phyloP scores from a whole-genome alignment of 1,140 invertebrate species.

The Macrocentrus cingulum region DNA sequence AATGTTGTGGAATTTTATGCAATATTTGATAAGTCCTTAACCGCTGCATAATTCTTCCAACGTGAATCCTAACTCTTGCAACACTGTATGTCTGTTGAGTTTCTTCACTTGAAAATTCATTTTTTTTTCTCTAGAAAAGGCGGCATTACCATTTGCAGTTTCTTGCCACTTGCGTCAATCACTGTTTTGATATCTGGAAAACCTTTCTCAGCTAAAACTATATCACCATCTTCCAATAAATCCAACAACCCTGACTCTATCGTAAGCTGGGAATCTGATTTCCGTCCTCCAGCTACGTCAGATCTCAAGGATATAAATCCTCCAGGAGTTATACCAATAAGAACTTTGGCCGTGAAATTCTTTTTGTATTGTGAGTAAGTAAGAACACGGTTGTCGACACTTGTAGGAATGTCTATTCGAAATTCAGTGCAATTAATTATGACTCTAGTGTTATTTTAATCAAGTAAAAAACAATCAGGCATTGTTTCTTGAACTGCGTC shows the following conservation, averaged over 20 bases:
- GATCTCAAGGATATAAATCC: conserved; percentile 40
- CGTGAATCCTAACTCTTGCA: conserved; percentile 41
- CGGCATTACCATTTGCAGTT: conserved; percentile 36
- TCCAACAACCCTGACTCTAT: conserved; percentile 36
- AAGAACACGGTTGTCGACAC: conserved; percentile 33
- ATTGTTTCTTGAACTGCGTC: conserved; percentile 29
- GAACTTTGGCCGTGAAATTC: conserved; percentile 42
- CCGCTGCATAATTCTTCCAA: conserved; percentile 40
- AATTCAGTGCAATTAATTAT: conserved; percentile 55
- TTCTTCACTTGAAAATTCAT: conserved; percentile 32
- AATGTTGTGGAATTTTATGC: conserved; percentile 29
- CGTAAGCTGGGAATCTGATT: conserved; percentile 44
- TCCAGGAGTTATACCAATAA: conserved; percentile 41
- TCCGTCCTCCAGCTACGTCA: conserved; percentile 43
- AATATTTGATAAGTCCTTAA: conserved; percentile 35
- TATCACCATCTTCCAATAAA: conserved; percentile 36
- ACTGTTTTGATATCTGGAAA: conserved; percentile 38
- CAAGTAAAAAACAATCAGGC: conserved; percentile 38
- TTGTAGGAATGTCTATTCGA: conserved; percentile 41
- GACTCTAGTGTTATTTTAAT: conserved; percentile 42
- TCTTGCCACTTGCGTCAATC: conserved; percentile 22
- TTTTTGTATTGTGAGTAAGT: conserved; percentile 50
- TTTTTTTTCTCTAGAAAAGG: conserved; percentile 32
- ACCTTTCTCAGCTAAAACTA: conserved; percentile 47
- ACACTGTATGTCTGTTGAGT: conserved; percentile 37